phyloP scores from a whole-genome alignment of 1,140 invertebrate species.

The Aphelinus certus region DNA sequence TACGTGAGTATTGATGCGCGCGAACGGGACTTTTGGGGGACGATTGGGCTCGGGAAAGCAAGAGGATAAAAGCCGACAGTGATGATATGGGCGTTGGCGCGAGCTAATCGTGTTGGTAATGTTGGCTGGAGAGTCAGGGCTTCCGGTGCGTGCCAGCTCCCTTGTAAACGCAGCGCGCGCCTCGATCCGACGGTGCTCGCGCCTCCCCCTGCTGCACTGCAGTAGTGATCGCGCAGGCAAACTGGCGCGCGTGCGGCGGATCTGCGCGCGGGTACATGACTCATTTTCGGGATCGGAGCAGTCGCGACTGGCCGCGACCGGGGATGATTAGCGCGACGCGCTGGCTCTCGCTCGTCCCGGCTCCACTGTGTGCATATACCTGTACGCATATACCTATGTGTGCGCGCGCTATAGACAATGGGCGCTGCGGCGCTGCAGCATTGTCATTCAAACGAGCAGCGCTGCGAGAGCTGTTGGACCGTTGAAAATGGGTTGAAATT shows the following conservation, averaged over 20 bases:
- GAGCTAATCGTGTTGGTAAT: too few species aligned
- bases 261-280: neutral
- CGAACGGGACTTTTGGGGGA: too few species aligned
- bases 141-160: slow-evolving; percentile 7
- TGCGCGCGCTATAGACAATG: too few species aligned
- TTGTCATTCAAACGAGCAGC: slow-evolving; percentile 60
- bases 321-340: too few species aligned
- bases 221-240: too few species aligned
- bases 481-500: slow-evolving; percentile 50
- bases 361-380: too few species aligned
- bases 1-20: too few species aligned
- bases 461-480: slow-evolving; percentile 44
- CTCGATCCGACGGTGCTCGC: slow-evolving; percentile 14
- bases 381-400: too few species aligned
- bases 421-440: slow-evolving; percentile 21
- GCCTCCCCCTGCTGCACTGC: neutral
- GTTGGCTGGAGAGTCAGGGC: neutral
- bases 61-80: too few species aligned
- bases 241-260: slow-evolving; percentile 12
- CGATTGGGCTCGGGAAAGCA: too few species aligned
- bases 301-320: neutral
- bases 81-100: too few species aligned
- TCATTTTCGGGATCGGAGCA: neutral
- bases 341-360: too few species aligned
- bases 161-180: neutral